phyloP scores from a whole-genome alignment of 2,888 invertebrate species.

The Corythucha ciliata region DNA sequence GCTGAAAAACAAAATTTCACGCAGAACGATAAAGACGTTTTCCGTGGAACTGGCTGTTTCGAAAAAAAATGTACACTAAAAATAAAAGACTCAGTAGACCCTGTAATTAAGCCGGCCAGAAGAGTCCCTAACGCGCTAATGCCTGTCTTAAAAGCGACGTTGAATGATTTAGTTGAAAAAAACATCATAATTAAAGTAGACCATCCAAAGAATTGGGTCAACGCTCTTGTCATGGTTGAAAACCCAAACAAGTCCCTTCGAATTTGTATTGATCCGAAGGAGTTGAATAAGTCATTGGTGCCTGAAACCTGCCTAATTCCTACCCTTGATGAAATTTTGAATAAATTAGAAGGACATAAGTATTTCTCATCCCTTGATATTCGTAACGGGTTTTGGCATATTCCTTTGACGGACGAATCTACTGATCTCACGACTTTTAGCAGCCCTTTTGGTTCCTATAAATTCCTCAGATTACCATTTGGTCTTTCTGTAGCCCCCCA shows the following conservation, averaged over 20 bases:
- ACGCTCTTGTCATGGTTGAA: background rate
- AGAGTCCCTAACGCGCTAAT: background rate
- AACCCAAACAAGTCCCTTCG: background rate
- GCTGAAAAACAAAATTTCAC: background rate
- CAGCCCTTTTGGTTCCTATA: background rate
- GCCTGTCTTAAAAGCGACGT: background rate
- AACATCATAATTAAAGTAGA: background rate
- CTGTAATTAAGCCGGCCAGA: background rate
- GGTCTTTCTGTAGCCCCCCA: background rate
- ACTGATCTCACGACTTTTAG: background rate
- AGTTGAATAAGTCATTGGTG: background rate
- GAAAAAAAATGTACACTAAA: background rate
- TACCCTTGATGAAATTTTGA: background rate
- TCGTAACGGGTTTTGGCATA: background rate
- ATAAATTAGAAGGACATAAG: background rate
- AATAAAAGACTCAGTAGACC: background rate
- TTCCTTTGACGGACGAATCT: background rate
- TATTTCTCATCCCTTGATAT: background rate
- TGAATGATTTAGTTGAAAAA: background rate
- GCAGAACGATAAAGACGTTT: background rate
- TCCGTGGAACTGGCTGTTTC: background rate
- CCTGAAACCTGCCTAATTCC: background rate
- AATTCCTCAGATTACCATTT: constrained; percentile 9
- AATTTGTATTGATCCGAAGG: constrained; percentile 1
- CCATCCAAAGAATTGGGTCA: background rate